Evolutionary conservation across 2,113 vertebrate species (phyloP), one percentile per base, ranked within the genome.

Genomic region (Grammomys dolichurus): DNA sequence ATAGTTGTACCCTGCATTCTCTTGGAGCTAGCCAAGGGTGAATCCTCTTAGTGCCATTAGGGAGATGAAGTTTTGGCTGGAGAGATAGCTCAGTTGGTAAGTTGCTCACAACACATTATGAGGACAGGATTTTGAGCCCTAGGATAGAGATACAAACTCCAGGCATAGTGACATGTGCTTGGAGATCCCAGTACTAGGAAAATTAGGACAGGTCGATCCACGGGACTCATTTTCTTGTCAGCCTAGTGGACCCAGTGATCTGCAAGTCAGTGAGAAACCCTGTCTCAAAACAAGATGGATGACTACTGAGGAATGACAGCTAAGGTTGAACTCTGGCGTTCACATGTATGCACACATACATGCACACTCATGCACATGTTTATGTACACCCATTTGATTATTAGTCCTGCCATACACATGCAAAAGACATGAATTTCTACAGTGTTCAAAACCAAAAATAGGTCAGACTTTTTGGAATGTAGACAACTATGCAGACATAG

Each of bases 381-480:
- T 51, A 54, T n/a, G 3, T 70, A 13, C 6, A 70, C 1, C 48
- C 65, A 36, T 26, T 36, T n/a, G 31, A 54, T 51, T n/a, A 70
- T 70, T 31, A 51, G 9, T 8, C 13, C 16, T 33, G 33, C 33
- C 12, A 14, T 51, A 69, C 6, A 3, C 31, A 51, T 5, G 11
- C 54, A 69, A 85, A 78, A 13, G 19, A 87, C 20, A 67, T 40
- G 26, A 87, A 80, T 7, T 80, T 90, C 46, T 48, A n/a, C 2
- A 10, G 13, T 20, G 22, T 89, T 82, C 26, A 95, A 89, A 17
- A 46, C 80, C 31, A 81, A 75, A 94, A 94, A 43, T 72, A 12
- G 40, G 80, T 33, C n/a, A 28, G 56, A 36, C 17, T 94, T 93
- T 24, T 56, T 76, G 24, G 22, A 17, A 40, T 43, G 0, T 2